Base-by-base conservation (phyloP, 2,113 vertebrate genomes). In the Dasyprocta punctata region DNA sequence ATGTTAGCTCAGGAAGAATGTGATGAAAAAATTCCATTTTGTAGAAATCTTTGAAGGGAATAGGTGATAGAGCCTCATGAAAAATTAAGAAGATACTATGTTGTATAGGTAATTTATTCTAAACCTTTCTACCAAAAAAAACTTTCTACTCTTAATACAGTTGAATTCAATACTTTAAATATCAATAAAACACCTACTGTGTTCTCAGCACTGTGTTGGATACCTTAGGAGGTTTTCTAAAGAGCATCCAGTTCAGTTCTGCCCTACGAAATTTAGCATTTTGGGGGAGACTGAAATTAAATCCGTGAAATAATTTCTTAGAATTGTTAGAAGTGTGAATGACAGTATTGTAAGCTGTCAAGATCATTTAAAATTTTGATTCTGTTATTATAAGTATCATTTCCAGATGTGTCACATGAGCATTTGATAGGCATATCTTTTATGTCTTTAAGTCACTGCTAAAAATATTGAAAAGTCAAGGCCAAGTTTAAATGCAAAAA, bases 321-420 rank as follows among this genome's bases (percentile, higher is more conserved):
- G 89, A 86, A 87, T 96, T 86, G 33, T 91, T 88, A 24, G 89
- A 80, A 94, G n/a, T 93, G 82, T 97, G 97, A 97, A 95, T 97
- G 96, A 96, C 94, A 97, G 90, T 97, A 78, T 95, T 96, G 16
- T 95, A 97, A 98, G 96, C 97, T 98, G 97, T 98, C 97, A 97
- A 87, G 96, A 97, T 97, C 89, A 92, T 95, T 97, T 97, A 97
- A 97, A 97, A 97, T 77, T 94, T 97, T 97, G 93, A 97, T 98
- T 97, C 95, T 97, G 94, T 97, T 97, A 97, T 97, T 98, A 97
- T 97, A 97, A 96, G 97, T 97, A 97, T 98, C 97, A 95, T 97
- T 90, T 86, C 67, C 95, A 77, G 83, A 90, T 94, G 61, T 97
- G 97, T 97, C 97, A 97, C 80, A 93, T 80, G 67, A 95, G 56